phyloP scores from a whole-genome alignment of 2,797 vertebrate genomes.

The Erpetoichthys calabaricus region DNA sequence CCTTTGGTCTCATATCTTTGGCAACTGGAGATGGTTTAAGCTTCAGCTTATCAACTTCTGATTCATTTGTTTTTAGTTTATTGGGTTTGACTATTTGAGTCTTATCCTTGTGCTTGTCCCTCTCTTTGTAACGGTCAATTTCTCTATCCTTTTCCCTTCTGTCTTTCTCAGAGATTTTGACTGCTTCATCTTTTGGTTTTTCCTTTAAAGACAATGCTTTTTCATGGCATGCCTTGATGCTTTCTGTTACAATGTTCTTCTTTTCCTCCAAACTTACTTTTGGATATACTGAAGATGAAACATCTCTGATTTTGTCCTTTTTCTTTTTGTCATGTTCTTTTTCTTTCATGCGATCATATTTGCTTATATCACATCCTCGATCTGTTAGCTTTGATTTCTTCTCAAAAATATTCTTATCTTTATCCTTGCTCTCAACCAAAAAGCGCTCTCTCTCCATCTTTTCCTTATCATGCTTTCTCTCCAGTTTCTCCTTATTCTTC shows the following conservation, averaged over 20 bases:
- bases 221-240: slow-evolving; percentile 43
- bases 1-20: slow-evolving; percentile 78
- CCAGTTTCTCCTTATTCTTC: slow-evolving; percentile 75
- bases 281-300: slow-evolving; percentile 41
- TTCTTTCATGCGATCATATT: slow-evolving; percentile 67
- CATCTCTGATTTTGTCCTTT: slow-evolving; percentile 78
- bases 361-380: slow-evolving; percentile 62
- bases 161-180: slow-evolving; percentile 78
- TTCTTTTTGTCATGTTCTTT: slow-evolving; percentile 65
- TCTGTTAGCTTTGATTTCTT: slow-evolving; percentile 72
- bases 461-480: slow-evolving; percentile 77
- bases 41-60: slow-evolving; percentile 66
- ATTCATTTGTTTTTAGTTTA: slow-evolving; percentile 55
- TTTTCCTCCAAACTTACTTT: slow-evolving; percentile 76
- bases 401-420: slow-evolving; percentile 63
- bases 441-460: slow-evolving; percentile 66
- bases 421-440: slow-evolving; percentile 60
- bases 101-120: slow-evolving; percentile 82
- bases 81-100: slow-evolving; percentile 55
- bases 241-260: slow-evolving; percentile 54
- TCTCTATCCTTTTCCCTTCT: slow-evolving; percentile 62
- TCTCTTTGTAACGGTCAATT: slow-evolving; percentile 72
- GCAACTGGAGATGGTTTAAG: slow-evolving; percentile 54
- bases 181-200: slow-evolving; percentile 73
- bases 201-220: slow-evolving; percentile 58